Base-by-base conservation (phyloP, 2,113 vertebrate genomes). In the Cynoglossus semilaevis region DNA sequence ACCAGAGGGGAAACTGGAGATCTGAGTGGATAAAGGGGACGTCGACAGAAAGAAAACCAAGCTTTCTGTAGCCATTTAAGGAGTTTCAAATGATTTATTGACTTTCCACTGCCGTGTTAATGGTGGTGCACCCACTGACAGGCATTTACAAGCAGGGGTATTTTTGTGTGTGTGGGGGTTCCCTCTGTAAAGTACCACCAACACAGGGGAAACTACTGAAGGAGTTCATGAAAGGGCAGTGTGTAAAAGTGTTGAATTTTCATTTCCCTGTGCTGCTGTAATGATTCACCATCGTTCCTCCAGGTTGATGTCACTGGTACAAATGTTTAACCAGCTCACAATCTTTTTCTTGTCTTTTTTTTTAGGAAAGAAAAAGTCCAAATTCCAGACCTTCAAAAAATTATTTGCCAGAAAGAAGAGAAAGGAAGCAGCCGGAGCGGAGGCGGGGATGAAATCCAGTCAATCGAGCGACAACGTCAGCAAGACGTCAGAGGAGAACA, bases 361-460 rank as follows among this genome's bases (percentile, higher is more conserved):
- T 80, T 15, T 73, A 96, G 96, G 92, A 71, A 96, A 94, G 89
- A 98, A 95, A 83, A 97, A 94, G 86, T 96, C 92, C 51, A 96
- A 91, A 85, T 98, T 98, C 87, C 93, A 94, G 91, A 91, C 79
- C 0, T 94, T 98, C 46, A 97, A 92, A 79, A 93, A 88, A 45
- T 92, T 96, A 56, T 98, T 97, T 76, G 89, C 85, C 49, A 94
- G 94, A 87, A 98, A 94, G 87, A 96, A 96, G 83, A 93, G 88
- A 70, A 95, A 92, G 79, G 93, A 92, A 13, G 45, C 80, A 5
- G 44, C 72, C 1, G 65, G 45, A 2, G 79, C 62, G 11, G 88
- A 88, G 13, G 81, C 56, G 0, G 72, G 64, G 19, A 77, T 93
- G 42, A 94, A 92, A 72, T 78, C 83, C 15, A 92, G 90, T 70